Evolutionary conservation across 2,888 invertebrate genomes (phyloP).

Genomic region (Bursaphelenchus okinawaensis): DNA sequence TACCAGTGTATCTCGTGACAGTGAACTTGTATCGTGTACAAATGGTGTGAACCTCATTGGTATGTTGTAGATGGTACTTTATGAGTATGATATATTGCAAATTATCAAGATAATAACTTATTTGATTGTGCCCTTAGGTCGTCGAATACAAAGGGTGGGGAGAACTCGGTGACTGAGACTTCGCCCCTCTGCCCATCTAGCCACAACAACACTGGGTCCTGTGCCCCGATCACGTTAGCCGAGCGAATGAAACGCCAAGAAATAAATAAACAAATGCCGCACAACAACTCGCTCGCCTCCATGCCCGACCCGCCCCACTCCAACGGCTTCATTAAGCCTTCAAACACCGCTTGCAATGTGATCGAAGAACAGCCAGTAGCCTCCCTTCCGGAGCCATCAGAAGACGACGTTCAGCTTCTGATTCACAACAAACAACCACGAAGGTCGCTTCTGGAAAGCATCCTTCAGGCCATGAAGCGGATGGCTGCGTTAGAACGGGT

Average conservation of each 20-base stretch:
- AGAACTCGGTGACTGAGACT: conserved; percentile 24
- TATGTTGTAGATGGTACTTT: not conserved
- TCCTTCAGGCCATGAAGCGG: conserved; percentile 9
- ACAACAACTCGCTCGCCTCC: conserved; percentile 6
- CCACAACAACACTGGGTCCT: conserved; percentile 17
- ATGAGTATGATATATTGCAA: not conserved
- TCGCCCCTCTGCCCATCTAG: conserved; percentile 19
- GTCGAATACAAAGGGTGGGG: conserved; percentile 21
- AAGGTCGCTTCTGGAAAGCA: conserved; percentile 1
- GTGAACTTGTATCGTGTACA: too few relatives aligned
- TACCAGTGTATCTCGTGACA: too few relatives aligned
- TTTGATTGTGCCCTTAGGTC: conserved; percentile 15
- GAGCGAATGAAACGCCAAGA: not conserved
- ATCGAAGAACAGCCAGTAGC: not conserved
- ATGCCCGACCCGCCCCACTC: not conserved
- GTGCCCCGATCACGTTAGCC: not conserved
- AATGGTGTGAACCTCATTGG: not conserved
- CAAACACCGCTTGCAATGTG: not conserved
- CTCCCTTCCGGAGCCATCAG: not conserved
- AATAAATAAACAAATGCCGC: conserved; percentile 3
- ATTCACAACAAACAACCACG: not conserved
- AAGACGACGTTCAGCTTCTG: not conserved
- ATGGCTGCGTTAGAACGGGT: not conserved
- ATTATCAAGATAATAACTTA: not conserved
- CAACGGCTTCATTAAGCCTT: conserved; percentile 1